phyloP scores from a whole-genome alignment of 1,140 invertebrate genomes.

The Pinna nobilis region DNA sequence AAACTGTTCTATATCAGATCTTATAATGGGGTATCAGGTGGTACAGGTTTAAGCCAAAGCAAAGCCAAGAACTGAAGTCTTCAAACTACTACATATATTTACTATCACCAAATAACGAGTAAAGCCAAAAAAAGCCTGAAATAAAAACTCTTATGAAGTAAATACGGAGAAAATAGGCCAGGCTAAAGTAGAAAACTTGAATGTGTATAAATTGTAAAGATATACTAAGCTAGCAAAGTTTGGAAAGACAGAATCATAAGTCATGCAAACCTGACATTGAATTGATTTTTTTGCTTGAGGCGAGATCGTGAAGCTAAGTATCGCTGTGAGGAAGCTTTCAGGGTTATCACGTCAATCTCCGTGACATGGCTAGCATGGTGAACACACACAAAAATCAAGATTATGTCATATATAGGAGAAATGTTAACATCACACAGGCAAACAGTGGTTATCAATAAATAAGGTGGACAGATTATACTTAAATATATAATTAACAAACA shows the following conservation, averaged over 20 bases:
- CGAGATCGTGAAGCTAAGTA: constrained; percentile 4
- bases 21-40: no score
- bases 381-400: not conserved
- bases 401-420: not conserved
- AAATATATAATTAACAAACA: not conserved
- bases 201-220: not conserved
- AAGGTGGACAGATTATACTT: not conserved
- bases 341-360: constrained; percentile 15
- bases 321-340: constrained; percentile 10
- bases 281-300: constrained; percentile 14
- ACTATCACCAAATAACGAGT: no score
- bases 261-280: constrained; percentile 10
- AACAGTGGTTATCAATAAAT: not conserved
- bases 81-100: no score
- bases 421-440: not conserved
- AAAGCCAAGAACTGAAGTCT: no score
- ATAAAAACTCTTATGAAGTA: no score
- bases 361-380: constrained; percentile 16
- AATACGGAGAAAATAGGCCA: constrained; percentile 3
- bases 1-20: no score
- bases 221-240: no score
- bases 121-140: no score
- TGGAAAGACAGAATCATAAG: no score
- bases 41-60: no score
- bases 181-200: not conserved